These are phyloP conservation scores for Takifugu bimaculatus DNA, from an alignment of 2,113 vertebrate genomes.

Conservation along the genomic window DNA sequence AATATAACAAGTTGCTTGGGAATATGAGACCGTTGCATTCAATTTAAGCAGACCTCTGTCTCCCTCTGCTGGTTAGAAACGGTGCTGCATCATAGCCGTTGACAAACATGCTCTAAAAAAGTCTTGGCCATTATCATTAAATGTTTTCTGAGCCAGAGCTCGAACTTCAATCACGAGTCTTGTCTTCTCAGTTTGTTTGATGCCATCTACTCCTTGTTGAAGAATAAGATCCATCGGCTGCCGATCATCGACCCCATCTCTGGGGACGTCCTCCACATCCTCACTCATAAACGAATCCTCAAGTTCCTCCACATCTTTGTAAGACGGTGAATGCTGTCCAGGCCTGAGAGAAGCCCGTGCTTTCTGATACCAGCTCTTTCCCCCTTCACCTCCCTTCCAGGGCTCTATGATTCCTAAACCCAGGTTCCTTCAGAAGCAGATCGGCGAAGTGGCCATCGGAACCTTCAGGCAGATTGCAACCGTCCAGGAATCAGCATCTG, in stretches of 20 bases:
- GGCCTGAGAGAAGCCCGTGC: not conserved
- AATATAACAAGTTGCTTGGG: too few species aligned
- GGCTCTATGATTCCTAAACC: conserved; percentile 84
- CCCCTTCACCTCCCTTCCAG: conserved; percentile 54
- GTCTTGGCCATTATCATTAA: too few species aligned
- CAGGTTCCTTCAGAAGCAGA: conserved; percentile 82
- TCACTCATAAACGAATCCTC: conserved; percentile 94
- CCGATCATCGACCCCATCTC: conserved; percentile 89
- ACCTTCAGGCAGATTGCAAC: conserved; percentile 87
- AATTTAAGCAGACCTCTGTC: too few species aligned
- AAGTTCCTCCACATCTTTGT: conserved; percentile 94
- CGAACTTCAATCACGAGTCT: conserved; percentile 5
- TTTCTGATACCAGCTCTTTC: not conserved
- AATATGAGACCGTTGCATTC: too few species aligned
- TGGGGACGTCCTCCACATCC: conserved; percentile 90
- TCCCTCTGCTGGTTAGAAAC: too few species aligned
- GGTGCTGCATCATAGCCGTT: too few species aligned
- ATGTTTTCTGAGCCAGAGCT: too few species aligned
- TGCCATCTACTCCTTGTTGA: conserved; percentile 89
- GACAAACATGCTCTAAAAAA: too few species aligned
- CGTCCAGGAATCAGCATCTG: conserved; percentile 77
- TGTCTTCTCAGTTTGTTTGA: conserved; percentile 84
- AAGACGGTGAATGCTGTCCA: conserved; percentile 12
- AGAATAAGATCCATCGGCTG: conserved; percentile 93
- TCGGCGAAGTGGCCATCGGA: conserved; percentile 84